Base-by-base conservation (phyloP, 2,888 invertebrate species). In the Trichopria drosophilae region DNA sequence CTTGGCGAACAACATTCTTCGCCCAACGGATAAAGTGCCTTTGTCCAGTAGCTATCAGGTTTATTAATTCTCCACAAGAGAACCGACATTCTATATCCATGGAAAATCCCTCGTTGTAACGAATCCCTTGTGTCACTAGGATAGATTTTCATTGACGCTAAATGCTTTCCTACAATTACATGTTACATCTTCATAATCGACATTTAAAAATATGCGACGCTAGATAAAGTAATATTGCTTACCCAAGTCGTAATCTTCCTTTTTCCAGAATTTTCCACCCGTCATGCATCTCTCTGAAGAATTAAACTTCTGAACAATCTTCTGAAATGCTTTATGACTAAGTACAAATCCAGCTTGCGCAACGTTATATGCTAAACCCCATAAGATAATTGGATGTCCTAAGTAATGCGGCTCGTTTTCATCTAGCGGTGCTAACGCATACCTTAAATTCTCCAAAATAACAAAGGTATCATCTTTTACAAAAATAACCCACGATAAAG, bases 231-330 rank as follows among this genome's bases (percentile, higher is more conserved):
- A 26, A 15, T 28, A 16, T 26, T 9, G 56, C 47, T 58, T 65
- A 80, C 81, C 81, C 51, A 82, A 76, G 69, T 80, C 80, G 67
- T 77, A 81, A 68, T 82, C 82, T 68, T 82, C 82, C 60, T 79
- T 79, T 56, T 81, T 82, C 77, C 79, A 78, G 63, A 78, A 81
- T 48, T 76, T 77, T 32, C 77, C 78, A 43, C 78, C 75, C 4
- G 69, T 62, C n/a, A 66, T 57, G 65, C 82, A 82, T 29, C 73
- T 70, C 22, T 75, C 64, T 1, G 72, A 61, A n/a, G 65, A 69
- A 53, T 75, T 68, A 58, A 80, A 78, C 49, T 67, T 73, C 7
- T 68, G 57, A n/a, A 74, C 63, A 16, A 82, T 62, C 31, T 69
- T 68, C 6, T 57, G 45, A 24, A 82, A 58, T 18, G 77, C 73